Percentiles rank a stretch among this genome's conserved stretches.
Conservation (phyloP, 1,140 invertebrate species). For the Drosophila pallidifrons region DNA sequence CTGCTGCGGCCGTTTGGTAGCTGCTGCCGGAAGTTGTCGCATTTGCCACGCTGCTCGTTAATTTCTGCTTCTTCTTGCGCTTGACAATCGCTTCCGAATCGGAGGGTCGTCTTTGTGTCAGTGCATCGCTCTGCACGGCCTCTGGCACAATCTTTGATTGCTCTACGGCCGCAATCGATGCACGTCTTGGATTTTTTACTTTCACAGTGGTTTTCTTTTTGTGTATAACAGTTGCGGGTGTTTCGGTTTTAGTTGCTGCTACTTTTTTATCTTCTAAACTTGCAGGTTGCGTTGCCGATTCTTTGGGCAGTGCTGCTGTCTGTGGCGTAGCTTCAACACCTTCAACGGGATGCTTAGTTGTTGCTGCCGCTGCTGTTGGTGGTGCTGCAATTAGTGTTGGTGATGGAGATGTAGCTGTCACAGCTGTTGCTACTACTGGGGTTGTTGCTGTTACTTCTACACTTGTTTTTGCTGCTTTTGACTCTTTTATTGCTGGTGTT, state of each 20-base stretch:
- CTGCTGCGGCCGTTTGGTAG: conserved; percentile 18
- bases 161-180: conserved; percentile 78
- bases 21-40: conserved; percentile 25
- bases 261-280: background rate
- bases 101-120: conserved; percentile 74
- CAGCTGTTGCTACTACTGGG: background rate
- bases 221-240: conserved; percentile 10
- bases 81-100: conserved; percentile 79
- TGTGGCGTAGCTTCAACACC: conserved; percentile 7
- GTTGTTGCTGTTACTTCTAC: background rate
- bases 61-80: conserved; percentile 75
- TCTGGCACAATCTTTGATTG: conserved; percentile 76
- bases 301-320: conserved; percentile 39
- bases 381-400: background rate
- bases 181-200: conserved; percentile 64
- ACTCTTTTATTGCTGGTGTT: background rate
- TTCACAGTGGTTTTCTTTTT: conserved; percentile 68
- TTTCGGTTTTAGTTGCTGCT: background rate
- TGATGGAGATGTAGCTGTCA: background rate
- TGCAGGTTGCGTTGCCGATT: conserved; percentile 38
- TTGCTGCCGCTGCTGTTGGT: background rate
- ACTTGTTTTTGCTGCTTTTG: background rate
- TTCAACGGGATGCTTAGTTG: conserved; percentile 25
- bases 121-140: conserved; percentile 54
- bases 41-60: conserved; percentile 52